A percentile compares a stretch with the other conserved stretches of the same genome.
phyloP scores from a whole-genome alignment of 2,797 vertebrate genomes.

The Adelosebastes latens region DNA sequence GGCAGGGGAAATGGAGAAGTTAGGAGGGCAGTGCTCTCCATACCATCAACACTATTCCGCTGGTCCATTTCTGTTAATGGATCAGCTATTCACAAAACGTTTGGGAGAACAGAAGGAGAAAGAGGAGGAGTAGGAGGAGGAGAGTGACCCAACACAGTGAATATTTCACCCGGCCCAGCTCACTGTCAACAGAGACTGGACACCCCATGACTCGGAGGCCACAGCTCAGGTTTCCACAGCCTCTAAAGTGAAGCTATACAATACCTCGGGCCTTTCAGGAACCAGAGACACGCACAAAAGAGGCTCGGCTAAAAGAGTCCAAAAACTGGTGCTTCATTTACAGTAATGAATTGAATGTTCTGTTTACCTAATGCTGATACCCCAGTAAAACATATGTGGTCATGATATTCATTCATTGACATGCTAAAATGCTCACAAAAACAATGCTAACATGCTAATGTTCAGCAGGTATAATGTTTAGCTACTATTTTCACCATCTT shows the following conservation, averaged over 20 bases:
- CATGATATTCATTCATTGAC: not conserved
- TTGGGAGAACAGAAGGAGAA: conserved; percentile 40
- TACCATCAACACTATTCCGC: conserved; percentile 42
- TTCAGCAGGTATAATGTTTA: not conserved
- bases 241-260: conserved; percentile 45
- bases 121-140: conserved; percentile 37
- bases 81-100: conserved; percentile 54
- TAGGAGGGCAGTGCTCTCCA: conserved; percentile 16
- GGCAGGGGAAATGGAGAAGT: conserved; percentile 7
- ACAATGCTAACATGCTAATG: not conserved
- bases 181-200: conserved; percentile 61
- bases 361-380: not conserved
- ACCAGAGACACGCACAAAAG: conserved; percentile 12
- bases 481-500: not conserved
- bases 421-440: not conserved
- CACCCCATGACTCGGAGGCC: conserved; percentile 49
- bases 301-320: not conserved
- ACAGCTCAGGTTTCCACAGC: conserved; percentile 65
- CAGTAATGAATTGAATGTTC: not conserved
- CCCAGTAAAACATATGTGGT: not conserved
- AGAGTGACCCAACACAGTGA: conserved; percentile 35
- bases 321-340: not conserved
- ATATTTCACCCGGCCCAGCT: conserved; percentile 50
- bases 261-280: conserved; percentile 31
- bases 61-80: conserved; percentile 55